phyloP scores from a whole-genome alignment of 2,888 invertebrate genomes.

The Drosophila trichaetosa region DNA sequence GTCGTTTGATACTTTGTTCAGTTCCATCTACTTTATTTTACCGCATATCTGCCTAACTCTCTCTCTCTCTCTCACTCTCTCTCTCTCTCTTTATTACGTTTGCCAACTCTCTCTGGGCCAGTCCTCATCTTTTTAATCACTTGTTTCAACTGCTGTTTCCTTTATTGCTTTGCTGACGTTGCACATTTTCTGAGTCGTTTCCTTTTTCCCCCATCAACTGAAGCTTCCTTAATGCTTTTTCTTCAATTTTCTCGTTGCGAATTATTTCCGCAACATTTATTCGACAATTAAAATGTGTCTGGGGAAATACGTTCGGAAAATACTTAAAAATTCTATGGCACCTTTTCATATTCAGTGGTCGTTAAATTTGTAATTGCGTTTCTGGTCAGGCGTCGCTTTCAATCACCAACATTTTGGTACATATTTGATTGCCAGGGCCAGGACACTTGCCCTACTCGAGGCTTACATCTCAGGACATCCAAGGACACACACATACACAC shows the following conservation, averaged over 20 bases:
- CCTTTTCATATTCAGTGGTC: constrained; percentile 65
- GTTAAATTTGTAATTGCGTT: constrained; percentile 68
- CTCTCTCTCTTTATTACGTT: background rate
- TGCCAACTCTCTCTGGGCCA: background rate
- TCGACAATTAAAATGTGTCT: constrained; percentile 46
- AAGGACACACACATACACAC: constrained; percentile 30
- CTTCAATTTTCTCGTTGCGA: constrained; percentile 9
- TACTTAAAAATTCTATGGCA: constrained; percentile 51
- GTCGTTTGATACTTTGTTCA: constrained; percentile 5
- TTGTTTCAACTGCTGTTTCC: constrained; percentile 35
- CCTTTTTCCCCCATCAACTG: constrained; percentile 9
- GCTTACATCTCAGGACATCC: constrained; percentile 5
- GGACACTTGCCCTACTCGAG: constrained; percentile 34
- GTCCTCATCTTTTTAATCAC: constrained; percentile 23
- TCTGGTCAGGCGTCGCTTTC: constrained; percentile 53
- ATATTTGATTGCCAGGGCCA: constrained; percentile 57
- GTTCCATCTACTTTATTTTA: background rate
- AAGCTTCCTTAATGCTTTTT: constrained; percentile 22
- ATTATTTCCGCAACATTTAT: constrained; percentile 51
- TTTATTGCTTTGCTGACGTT: constrained; percentile 38
- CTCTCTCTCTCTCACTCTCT: too few species aligned
- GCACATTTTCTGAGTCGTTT: constrained; percentile 26
- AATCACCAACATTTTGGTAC: constrained; percentile 49
- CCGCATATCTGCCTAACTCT: too few species aligned
- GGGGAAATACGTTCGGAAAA: background rate